Evolutionary conservation across 2,888 invertebrate species (phyloP).

Genomic region (Stictocephala bisonia): DNA sequence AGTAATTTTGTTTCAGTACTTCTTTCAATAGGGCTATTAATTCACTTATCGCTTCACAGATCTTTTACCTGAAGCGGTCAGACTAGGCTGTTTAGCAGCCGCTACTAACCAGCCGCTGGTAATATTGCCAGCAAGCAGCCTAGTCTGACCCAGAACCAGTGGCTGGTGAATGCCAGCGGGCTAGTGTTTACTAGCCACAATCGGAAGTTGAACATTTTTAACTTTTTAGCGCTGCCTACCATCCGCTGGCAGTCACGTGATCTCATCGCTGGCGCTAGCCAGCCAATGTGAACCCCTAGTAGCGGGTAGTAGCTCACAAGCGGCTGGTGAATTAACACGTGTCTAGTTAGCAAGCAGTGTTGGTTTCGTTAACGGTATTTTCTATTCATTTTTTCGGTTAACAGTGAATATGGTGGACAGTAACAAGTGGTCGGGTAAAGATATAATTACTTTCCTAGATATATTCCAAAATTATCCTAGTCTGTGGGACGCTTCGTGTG

Average conservation of each 20-base stretch:
- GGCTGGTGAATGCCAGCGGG: conserved; percentile 16
- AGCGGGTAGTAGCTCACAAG: conserved; percentile 4
- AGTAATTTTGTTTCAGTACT: too few species aligned
- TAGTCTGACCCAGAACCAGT: conserved; percentile 28
- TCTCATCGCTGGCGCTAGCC: conserved; percentile 17
- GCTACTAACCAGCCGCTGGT: conserved; percentile 7
- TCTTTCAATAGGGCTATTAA: too few species aligned
- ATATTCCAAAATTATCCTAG: conserved; percentile 24
- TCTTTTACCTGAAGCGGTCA: too few species aligned
- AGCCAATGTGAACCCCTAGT: conserved; percentile 24
- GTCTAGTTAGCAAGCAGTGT: conserved; percentile 5
- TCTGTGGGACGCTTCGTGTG: conserved; percentile 18
- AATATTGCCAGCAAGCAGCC: conserved; percentile 27
- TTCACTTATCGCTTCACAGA: too few species aligned
- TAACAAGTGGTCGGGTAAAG: conserved; percentile 26
- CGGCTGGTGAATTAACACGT: conserved; percentile 16
- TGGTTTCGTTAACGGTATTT: not conserved
- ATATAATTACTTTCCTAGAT: conserved; percentile 19
- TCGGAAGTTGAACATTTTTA: conserved; percentile 1
- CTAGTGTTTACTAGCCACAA: conserved; percentile 15
- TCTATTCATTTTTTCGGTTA: not conserved
- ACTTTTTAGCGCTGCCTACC: conserved; percentile 17
- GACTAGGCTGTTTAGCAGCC: conserved; percentile 19
- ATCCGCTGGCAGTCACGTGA: conserved; percentile 24
- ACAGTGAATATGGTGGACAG: conserved; percentile 36